Conservation (phyloP, 1,140 invertebrate species). For the Antheraea pernyi region DNA sequence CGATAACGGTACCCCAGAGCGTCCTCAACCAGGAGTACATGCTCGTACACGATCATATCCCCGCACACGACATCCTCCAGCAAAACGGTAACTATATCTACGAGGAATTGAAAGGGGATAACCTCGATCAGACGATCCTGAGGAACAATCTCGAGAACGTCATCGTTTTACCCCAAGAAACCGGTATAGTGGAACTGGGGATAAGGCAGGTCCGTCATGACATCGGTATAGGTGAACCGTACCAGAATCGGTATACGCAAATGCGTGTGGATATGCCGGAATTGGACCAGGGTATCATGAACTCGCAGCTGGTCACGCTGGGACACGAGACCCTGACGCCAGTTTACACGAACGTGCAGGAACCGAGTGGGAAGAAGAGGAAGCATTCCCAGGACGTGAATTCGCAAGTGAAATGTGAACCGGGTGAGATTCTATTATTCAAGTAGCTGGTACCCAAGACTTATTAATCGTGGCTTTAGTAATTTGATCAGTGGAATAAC, state of each 20-base stretch:
- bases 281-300: constrained; percentile 59
- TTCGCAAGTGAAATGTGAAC: constrained; percentile 89
- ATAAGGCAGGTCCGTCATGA: constrained; percentile 29
- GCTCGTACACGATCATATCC: constrained; percentile 69
- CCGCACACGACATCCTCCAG: constrained; percentile 69
- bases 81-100: constrained; percentile 73
- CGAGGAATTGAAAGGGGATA: constrained; percentile 63
- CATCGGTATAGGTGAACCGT: background rate
- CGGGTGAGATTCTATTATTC: constrained; percentile 73
- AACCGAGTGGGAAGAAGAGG: constrained; percentile 83
- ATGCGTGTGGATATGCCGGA: constrained; percentile 70
- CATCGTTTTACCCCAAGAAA: constrained; percentile 55
- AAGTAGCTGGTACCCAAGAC: background rate
- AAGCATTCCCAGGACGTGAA: constrained; percentile 82
- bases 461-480: constrained; percentile 12
- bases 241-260: constrained; percentile 33
- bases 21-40: constrained; percentile 67
- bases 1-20: constrained; percentile 66
- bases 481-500: too few relatives aligned
- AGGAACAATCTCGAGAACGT: constrained; percentile 58
- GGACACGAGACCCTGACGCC: constrained; percentile 58
- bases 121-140: constrained; percentile 53
- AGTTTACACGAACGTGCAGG: constrained; percentile 80
- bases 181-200: constrained; percentile 52
- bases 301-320: constrained; percentile 60